Evolutionary conservation across 2,113 vertebrate species (phyloP).

Genomic region (Rhodinocichla rosea): DNA sequence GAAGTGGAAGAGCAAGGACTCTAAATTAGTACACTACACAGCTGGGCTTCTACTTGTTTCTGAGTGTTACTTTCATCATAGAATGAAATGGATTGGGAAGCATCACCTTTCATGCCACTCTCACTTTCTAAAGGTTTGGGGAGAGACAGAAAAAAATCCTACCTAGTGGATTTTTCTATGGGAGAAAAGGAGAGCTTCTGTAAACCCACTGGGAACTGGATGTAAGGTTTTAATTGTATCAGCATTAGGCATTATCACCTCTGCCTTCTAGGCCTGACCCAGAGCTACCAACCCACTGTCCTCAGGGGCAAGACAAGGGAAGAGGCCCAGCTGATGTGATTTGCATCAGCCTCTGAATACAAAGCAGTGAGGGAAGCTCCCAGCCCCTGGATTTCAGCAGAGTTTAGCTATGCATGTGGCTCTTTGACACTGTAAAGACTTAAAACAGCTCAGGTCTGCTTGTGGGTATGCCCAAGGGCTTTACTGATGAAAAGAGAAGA

Average conservation of each 20-base stretch:
- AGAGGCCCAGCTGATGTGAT: neutral
- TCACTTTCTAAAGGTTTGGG: neutral
- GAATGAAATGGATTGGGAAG: neutral
- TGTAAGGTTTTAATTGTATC: neutral
- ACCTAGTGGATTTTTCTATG: neutral
- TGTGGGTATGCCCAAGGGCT: neutral
- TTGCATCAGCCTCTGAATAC: neutral
- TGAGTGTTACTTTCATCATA: neutral
- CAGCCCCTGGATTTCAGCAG: neutral
- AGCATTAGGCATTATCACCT: neutral
- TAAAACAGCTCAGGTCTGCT: neutral
- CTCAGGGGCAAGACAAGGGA: neutral
- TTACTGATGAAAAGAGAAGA: neutral
- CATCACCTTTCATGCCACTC: neutral
- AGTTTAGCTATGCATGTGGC: neutral
- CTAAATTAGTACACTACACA: neutral
- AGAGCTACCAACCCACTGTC: neutral
- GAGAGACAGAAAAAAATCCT: neutral
- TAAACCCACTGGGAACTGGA: neutral
- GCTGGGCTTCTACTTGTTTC: neutral
- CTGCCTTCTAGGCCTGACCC: neutral
- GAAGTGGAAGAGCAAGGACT: neutral
- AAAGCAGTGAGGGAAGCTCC: neutral
- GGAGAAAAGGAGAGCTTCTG: neutral
- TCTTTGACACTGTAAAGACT: neutral